A percentile compares a stretch with the other conserved stretches of the same genome.
Conservation (phyloP, 2,797 vertebrate species). For the Esox masquinongy region DNA sequence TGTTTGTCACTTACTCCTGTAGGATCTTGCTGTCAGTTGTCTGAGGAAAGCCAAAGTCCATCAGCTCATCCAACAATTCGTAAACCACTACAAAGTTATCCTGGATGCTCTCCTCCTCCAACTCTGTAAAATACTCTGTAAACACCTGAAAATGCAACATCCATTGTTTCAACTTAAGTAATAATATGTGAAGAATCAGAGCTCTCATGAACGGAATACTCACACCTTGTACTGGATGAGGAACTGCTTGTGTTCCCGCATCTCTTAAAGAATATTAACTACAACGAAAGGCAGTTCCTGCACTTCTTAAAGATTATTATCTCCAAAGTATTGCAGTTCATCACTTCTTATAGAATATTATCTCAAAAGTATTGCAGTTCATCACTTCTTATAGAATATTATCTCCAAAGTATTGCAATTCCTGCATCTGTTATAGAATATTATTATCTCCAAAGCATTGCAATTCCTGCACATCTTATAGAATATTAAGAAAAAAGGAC, state of each 20-base stretch:
- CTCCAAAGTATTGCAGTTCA: no score
- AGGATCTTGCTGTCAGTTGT: constrained; percentile 95
- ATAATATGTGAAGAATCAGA: background rate
- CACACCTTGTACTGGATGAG: no score
- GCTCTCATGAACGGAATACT: background rate
- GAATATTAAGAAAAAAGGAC: no score
- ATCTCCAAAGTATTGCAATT: no score
- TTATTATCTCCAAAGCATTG: no score
- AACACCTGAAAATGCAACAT: constrained; percentile 79
- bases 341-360: background rate
- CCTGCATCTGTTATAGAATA: no score
- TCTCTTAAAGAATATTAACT: no score
- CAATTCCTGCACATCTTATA: background rate
- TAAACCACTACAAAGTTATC: constrained; percentile 96
- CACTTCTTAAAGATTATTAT: background rate
- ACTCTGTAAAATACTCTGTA: constrained; percentile 92
- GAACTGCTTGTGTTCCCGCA: background rate
- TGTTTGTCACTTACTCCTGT: constrained; percentile 83
- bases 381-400: background rate
- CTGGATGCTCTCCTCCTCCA: constrained; percentile 93
- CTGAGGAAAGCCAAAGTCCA: constrained; percentile 98
- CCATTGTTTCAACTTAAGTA: background rate
- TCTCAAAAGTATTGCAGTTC: no score
- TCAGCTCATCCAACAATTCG: constrained; percentile 92
- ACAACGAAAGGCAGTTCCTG: no score